A percentile compares a stretch with the other conserved stretches of the same genome.
phyloP scores from a whole-genome alignment of 2,113 vertebrate species.

The Myrmophylax atrothorax region DNA sequence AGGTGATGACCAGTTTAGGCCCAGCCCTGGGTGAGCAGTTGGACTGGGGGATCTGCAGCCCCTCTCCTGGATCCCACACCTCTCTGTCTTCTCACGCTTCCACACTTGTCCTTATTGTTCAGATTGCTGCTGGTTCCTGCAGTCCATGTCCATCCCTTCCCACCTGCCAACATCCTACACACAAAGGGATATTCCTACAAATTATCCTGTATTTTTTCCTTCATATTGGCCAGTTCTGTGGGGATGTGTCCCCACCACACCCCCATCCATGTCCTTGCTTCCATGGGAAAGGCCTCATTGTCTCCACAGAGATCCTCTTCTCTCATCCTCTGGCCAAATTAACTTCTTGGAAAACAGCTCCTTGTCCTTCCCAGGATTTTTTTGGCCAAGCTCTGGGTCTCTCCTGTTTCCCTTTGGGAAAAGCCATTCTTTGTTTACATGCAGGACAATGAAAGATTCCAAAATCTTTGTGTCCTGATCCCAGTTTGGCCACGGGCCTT shows the following conservation, averaged over 20 bases:
- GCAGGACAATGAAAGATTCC: neutral
- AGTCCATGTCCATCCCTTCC: neutral
- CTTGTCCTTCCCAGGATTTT: neutral
- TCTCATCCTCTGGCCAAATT: neutral
- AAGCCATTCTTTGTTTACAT: neutral
- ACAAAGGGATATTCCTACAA: neutral
- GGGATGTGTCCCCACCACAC: neutral
- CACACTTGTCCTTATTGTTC: neutral
- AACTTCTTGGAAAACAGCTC: neutral
- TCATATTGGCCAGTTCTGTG: neutral
- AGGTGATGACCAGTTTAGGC: neutral
- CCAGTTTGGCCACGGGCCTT: accelerated
- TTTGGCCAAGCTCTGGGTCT: neutral
- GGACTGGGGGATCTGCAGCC: no score
- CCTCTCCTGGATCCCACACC: neutral
- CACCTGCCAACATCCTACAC: neutral
- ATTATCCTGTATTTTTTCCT: neutral
- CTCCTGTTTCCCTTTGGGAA: neutral
- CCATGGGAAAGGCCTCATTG: neutral
- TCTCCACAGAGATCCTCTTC: neutral
- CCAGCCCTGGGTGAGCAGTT: neutral
- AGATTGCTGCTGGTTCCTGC: neutral
- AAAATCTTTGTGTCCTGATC: neutral
- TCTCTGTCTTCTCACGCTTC: neutral
- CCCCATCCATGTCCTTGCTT: neutral